A percentile compares a stretch with the other conserved stretches of the same genome.
Conservation (phyloP, 2,113 vertebrate genomes). For the Clarias gariepinus region DNA sequence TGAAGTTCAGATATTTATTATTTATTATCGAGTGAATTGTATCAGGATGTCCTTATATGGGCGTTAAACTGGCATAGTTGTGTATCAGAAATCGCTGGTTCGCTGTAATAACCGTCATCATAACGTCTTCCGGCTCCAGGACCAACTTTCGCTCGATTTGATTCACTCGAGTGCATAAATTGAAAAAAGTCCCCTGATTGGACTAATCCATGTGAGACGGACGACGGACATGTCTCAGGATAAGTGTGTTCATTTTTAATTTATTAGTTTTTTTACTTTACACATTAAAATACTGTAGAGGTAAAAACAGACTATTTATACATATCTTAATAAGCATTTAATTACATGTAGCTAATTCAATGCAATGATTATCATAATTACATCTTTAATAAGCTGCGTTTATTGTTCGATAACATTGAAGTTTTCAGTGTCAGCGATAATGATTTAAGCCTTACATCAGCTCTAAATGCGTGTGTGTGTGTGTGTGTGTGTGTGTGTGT, state of each 20-base stretch:
- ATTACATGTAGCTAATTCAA: too few species aligned
- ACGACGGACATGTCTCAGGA: background rate
- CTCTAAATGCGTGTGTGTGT: background rate
- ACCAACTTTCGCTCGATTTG: background rate
- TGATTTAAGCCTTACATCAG: background rate
- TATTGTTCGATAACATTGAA: background rate
- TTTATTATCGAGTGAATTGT: background rate
- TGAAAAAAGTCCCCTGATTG: background rate
- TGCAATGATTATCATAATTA: too few species aligned
- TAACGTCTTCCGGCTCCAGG: background rate
- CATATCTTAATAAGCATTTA: too few species aligned
- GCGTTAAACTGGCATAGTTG: background rate
- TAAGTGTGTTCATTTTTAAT: background rate
- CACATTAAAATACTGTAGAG: background rate
- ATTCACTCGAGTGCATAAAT: background rate
- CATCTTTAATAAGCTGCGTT: background rate
- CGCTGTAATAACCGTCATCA: background rate
- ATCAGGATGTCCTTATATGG: background rate
- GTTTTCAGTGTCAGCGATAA: background rate
- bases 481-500: constrained; percentile 12
- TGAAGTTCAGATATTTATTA: background rate
- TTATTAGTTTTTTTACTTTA: background rate
- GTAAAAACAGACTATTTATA: too few species aligned
- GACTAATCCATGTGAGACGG: background rate
- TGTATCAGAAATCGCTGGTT: background rate